These are phyloP conservation scores for Lethrus apterus DNA, from an alignment of 1,140 invertebrate genomes.

Conservation along the genomic window DNA sequence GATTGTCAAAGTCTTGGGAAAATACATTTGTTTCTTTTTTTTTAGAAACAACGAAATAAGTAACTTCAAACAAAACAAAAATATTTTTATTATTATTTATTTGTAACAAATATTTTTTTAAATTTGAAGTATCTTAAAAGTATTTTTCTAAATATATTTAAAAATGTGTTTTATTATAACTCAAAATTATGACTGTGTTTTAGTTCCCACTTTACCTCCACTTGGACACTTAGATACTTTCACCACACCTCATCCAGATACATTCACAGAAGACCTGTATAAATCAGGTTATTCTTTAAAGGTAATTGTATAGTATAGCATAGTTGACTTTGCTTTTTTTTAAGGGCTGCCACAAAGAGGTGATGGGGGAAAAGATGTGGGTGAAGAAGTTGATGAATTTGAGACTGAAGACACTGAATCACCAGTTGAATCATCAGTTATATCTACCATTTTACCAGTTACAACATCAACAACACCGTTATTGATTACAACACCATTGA, in stretches of 20 bases:
- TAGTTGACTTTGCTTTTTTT: not conserved
- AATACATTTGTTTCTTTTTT: no score
- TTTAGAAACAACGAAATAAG: no score
- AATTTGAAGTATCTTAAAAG: not conserved
- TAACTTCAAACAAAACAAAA: no score
- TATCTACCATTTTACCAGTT: conserved; percentile 1
- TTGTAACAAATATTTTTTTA: not conserved
- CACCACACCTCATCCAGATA: conserved; percentile 22
- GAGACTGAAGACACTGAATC: not conserved
- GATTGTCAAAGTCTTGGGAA: no score
- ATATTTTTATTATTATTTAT: no score
- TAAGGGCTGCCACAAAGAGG: conserved; percentile 22
- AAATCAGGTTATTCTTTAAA: conserved; percentile 5
- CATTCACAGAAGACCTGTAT: conserved; percentile 22
- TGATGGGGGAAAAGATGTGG: conserved; percentile 27
- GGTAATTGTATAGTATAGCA: not conserved
- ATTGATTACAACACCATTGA: not conserved
- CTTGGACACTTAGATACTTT: conserved; percentile 20
- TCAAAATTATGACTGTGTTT: no score
- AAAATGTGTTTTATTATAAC: no score
- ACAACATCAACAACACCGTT: conserved; percentile 8
- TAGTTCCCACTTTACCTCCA: conserved; percentile 25
- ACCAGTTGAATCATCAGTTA: not conserved
- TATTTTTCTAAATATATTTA: no score
- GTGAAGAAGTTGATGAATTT: conserved; percentile 14